A percentile compares a stretch with the other conserved stretches of the same genome.
These are phyloP conservation scores for Stomatorhinus ivindoensis DNA, from an alignment of 2,113 vertebrate species.

Conservation along the genomic window DNA sequence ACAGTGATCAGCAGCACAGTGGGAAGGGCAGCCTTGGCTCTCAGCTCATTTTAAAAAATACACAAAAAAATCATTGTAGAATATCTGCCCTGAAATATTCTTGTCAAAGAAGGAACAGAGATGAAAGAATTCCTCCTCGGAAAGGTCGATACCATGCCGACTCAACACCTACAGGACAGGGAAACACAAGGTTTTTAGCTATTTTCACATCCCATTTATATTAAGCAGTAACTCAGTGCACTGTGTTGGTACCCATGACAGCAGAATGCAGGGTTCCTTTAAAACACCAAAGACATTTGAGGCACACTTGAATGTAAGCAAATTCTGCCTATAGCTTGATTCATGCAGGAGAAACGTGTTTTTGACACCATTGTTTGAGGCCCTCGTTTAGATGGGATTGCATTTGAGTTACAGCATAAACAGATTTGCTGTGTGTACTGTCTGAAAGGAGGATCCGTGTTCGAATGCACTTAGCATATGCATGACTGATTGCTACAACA, in stretches of 20 bases:
- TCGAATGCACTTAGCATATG: neutral
- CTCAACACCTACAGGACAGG: slow-evolving; percentile 51
- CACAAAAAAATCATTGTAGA: slow-evolving; percentile 66
- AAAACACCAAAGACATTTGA: neutral
- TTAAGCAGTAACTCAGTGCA: neutral
- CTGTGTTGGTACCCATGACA: neutral
- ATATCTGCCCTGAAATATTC: slow-evolving; percentile 54
- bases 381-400: neutral
- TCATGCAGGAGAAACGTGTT: neutral
- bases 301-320: neutral
- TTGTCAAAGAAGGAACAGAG: slow-evolving; percentile 63
- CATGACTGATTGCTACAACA: neutral
- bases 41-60: slow-evolving; percentile 57
- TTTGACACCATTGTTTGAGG: neutral
- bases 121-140: slow-evolving; percentile 62
- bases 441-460: neutral
- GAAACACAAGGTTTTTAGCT: neutral
- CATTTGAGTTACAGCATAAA: neutral
- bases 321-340: neutral
- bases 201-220: neutral
- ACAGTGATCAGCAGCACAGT: neutral
- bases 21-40: neutral
- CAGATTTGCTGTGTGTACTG: neutral
- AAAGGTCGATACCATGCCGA: slow-evolving; percentile 51
- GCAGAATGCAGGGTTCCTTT: neutral